Evolutionary conservation across 2,888 invertebrate genomes (phyloP), one percentile per base, ranked within the genome.

Genomic region (Aphrophora alni): DNA sequence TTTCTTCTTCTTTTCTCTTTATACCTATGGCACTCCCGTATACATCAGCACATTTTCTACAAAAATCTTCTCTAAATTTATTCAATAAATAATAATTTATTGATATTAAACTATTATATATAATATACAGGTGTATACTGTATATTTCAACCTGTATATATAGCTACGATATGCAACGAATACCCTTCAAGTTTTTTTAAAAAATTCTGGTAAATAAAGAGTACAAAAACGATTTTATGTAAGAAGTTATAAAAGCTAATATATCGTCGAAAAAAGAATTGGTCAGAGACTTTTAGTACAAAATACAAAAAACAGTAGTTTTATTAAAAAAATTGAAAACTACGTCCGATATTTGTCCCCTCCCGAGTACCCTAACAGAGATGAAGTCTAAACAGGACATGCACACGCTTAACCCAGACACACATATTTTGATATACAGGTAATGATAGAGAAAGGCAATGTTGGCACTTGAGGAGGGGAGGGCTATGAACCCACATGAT

Each of bases 401-500:
- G 2, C 17, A 44, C 44, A 44, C 44, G 10, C 44, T 44, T 44
- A 44, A 14, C 17, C 44, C 44, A 14, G 12, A 8, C 44, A 44
- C 44, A 44, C 44, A 44, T 44, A 44, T 44, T 44, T 44, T 44
- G 44, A 44, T 44, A 44, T 44, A 44, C 17, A 44, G n/a, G 59
- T 59, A 59, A 59, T 59, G 59, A 59, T 59, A 68, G 68, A 24
- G 77, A 82, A 84, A 84, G 84, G 84, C 84, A 84, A 83, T 82
- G 82, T 83, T 83, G 84, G 84, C 84, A 83, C 83, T 77, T 76
- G 81, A 75, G 81, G 75, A 77, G 81, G 81, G 77, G 59, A 71
- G 80, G 84, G 85, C 84, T 85, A 84, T 82, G 85, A 85, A 26
- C 81, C 82, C 44, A 81, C 79, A 75, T 81, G 80, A 74, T 82